Evolutionary conservation across 2,888 invertebrate genomes (phyloP).

Genomic region (Rhagophthalmus giganteus): DNA sequence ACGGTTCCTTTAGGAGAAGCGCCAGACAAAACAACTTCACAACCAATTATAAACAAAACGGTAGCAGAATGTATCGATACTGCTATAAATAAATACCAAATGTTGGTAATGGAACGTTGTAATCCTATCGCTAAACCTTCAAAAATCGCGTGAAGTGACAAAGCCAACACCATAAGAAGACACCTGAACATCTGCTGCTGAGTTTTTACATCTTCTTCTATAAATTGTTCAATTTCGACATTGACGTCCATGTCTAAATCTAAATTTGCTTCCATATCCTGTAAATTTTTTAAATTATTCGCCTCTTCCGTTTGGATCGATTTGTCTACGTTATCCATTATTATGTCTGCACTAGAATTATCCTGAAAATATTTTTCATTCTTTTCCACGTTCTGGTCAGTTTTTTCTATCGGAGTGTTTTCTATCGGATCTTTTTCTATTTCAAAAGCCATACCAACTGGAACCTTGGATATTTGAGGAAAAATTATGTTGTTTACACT

Average conservation of each 20-base stretch:
- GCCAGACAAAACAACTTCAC: conserved; percentile 62
- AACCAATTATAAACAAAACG: conserved; percentile 80
- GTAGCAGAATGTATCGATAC: conserved; percentile 81
- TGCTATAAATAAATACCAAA: conserved; percentile 64
- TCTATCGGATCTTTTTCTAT: not conserved
- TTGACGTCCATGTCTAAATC: conserved; percentile 23
- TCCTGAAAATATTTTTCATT: conserved; percentile 7
- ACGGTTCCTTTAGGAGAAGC: conserved; percentile 50
- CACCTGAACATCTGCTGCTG: conserved; percentile 52
- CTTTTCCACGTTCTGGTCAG: conserved; percentile 1
- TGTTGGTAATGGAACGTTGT: conserved; percentile 67
- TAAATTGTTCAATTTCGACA: conserved; percentile 39
- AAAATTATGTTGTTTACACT: not conserved
- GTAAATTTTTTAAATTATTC: not conserved
- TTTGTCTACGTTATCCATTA: conserved; percentile 12
- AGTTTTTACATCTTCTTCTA: conserved; percentile 40
- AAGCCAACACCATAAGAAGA: conserved; percentile 62
- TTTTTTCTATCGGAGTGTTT: not conserved
- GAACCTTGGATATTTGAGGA: conserved; percentile 1
- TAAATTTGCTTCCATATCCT: conserved; percentile 4
- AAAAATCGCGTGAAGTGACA: conserved; percentile 76
- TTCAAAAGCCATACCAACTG: conserved; percentile 11
- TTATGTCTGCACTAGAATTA: conserved; percentile 1
- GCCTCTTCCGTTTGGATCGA: conserved; percentile 15
- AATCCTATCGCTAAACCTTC: conserved; percentile 84